Evolutionary conservation across 1,140 invertebrate species (phyloP).

Genomic region (Drosophila arizonae): DNA sequence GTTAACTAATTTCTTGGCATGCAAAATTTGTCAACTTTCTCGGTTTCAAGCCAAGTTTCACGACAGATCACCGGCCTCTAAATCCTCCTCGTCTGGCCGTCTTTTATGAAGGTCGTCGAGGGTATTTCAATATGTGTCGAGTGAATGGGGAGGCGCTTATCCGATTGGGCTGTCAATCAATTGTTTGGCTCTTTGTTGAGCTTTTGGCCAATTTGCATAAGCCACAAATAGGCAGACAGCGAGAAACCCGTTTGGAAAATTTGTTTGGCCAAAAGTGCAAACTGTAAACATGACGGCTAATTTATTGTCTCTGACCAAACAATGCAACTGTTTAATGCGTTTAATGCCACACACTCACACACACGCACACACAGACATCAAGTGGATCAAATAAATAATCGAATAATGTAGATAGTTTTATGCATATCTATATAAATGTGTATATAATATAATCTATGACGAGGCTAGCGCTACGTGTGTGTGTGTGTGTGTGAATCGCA

Average conservation of each 20-base stretch:
- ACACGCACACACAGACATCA: not conserved
- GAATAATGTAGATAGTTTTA: conserved; percentile 1
- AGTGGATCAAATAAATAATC: conserved; percentile 26
- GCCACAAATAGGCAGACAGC: not conserved
- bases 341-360: conserved; percentile 5
- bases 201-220: conserved; percentile 33
- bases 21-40: too few species aligned
- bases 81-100: not conserved
- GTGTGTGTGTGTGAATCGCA: conserved; percentile 1
- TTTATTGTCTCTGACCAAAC: conserved; percentile 21
- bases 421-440: too few species aligned
- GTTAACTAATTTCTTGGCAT: too few species aligned
- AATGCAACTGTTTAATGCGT: conserved; percentile 24
- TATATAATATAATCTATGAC: conserved; percentile 25
- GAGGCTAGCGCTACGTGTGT: conserved; percentile 10
- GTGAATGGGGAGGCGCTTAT: conserved; percentile 18
- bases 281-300: conserved; percentile 14
- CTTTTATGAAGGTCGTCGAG: not conserved
- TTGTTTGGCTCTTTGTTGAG: conserved; percentile 20
- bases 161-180: conserved; percentile 39
- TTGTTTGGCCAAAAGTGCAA: conserved; percentile 24
- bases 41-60: not conserved
- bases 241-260: conserved; percentile 6
- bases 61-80: not conserved
- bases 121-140: conserved; percentile 3